Conservation (phyloP, 1,140 invertebrate species). For the Pararge aegeria region DNA sequence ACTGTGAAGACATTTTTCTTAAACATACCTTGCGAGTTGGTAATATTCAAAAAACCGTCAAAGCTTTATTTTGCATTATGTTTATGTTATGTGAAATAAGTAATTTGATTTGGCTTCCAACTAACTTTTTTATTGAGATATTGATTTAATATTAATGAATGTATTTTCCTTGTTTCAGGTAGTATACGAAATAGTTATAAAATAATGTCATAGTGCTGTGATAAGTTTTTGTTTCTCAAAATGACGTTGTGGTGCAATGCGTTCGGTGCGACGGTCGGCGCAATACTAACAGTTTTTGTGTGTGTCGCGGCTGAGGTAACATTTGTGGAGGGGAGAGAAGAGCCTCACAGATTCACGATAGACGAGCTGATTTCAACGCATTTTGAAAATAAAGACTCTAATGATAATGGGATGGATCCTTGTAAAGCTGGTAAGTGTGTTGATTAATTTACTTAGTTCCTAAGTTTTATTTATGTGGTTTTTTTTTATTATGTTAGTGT, state of each 20-base stretch:
- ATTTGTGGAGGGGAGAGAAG: slow-evolving; percentile 52
- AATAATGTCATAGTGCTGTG: slow-evolving; percentile 54
- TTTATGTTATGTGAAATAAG: no score
- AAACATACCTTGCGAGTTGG: no score
- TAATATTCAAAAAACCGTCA: no score
- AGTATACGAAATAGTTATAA: slow-evolving; percentile 27
- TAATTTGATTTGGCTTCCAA: no score
- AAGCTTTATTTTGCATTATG: no score
- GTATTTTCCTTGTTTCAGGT: slow-evolving; percentile 59
- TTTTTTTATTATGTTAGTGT: no score
- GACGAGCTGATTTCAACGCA: slow-evolving; percentile 83
- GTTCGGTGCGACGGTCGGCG: slow-evolving; percentile 35
- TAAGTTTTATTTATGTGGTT: neutral
- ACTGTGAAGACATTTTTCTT: no score
- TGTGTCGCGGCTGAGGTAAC: slow-evolving; percentile 38
- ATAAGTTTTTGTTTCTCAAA: slow-evolving; percentile 36
- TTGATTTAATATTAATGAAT: neutral
- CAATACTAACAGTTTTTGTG: slow-evolving; percentile 45
- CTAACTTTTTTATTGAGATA: no score
- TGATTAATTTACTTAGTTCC: neutral
- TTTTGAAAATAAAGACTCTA: slow-evolving; percentile 85
- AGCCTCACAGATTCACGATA: slow-evolving; percentile 82
- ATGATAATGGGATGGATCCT: slow-evolving; percentile 90
- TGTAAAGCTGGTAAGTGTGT: slow-evolving; percentile 89
- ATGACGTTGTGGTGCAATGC: slow-evolving; percentile 54